Evolutionary conservation across 1,140 invertebrate genomes (phyloP).

Genomic region (Phthorimaea operculella): DNA sequence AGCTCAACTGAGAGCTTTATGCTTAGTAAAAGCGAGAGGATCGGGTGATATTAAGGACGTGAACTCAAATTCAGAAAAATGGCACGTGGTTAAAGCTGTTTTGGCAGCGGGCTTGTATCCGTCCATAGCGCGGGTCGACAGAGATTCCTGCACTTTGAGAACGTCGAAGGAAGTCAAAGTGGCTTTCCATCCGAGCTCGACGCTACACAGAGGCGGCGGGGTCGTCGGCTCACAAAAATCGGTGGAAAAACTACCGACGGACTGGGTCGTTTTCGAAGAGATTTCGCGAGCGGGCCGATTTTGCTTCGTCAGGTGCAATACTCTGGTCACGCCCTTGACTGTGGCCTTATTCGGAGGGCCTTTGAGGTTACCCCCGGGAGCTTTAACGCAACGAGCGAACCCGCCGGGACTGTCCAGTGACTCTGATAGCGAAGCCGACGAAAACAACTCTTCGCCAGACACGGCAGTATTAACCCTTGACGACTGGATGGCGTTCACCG

Average conservation of each 20-base stretch:
- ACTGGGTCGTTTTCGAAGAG: slow-evolving; percentile 90
- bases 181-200: slow-evolving; percentile 79
- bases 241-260: slow-evolving; percentile 77
- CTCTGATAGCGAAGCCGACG: slow-evolving; percentile 70
- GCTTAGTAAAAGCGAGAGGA: slow-evolving; percentile 83
- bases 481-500: slow-evolving; percentile 83
- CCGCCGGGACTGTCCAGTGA: slow-evolving; percentile 65
- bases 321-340: slow-evolving; percentile 81
- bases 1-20: slow-evolving; percentile 85
- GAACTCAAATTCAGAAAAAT: slow-evolving; percentile 89
- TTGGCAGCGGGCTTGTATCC: slow-evolving; percentile 89
- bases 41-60: slow-evolving; percentile 80
- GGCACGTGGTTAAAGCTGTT: slow-evolving; percentile 92
- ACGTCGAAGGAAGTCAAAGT: slow-evolving; percentile 78
- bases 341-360: slow-evolving; percentile 84
- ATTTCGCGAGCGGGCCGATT: slow-evolving; percentile 75
- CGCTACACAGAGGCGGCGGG: slow-evolving; percentile 67
- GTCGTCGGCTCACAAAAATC: slow-evolving; percentile 44
- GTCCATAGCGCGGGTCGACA: slow-evolving; percentile 77
- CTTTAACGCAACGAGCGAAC: slow-evolving; percentile 52
- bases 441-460: slow-evolving; percentile 41
- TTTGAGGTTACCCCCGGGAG: slow-evolving; percentile 66
- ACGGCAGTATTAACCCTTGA: slow-evolving; percentile 69
- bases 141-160: slow-evolving; percentile 51
- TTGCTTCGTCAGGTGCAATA: slow-evolving; percentile 79